Evolutionary conservation across 2,888 invertebrate species (phyloP), one percentile per base, ranked within the genome.

Genomic region (Nomada ruficornis): DNA sequence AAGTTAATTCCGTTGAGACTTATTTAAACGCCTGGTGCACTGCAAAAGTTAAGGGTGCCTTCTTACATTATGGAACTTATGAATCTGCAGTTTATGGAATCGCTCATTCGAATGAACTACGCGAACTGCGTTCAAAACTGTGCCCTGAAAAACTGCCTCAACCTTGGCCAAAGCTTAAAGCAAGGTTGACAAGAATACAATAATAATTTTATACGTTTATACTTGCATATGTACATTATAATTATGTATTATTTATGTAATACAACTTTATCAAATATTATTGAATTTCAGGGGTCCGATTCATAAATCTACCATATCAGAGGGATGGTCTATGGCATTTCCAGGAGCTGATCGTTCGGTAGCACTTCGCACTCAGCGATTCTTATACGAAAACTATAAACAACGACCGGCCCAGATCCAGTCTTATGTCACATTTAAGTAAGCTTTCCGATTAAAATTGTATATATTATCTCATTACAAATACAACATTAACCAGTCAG

Each of bases 1-100:
- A 93, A 23, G 92, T 98, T 10, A 98, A 98, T 94, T 96, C 97
- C 0, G 96, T 97, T 64, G 97, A 97, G 92, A 96, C 96, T 0
- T 98, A 96, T 91, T 86, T 98, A 65, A 94, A 94, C 80, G 69
- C 69, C 0, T 94, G 93, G 87, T 55, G 71, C 18, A 87, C 81
- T 4, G 82, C 87, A 60, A 87, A 91, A 54, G 29, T 71, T 2
- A 82, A 80, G 15, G 91, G 94, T 54, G 94, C 97, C 0, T 84
- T 92, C 5, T 89, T 97, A 57, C 97, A 99, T 94, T 97, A 96
- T 91, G 98, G 97, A 18, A 99, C 99, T 0, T 99, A 98, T 96
- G 96, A 98, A 92, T 98, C 98, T 0, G 96, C 97, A 0, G 95
- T 99, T 5, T 95, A 98, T 92, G 97, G 98, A 0, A 90, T 98